Evolutionary conservation across 2,888 invertebrate species (phyloP).

Genomic region (Synergus gifuensis): DNA sequence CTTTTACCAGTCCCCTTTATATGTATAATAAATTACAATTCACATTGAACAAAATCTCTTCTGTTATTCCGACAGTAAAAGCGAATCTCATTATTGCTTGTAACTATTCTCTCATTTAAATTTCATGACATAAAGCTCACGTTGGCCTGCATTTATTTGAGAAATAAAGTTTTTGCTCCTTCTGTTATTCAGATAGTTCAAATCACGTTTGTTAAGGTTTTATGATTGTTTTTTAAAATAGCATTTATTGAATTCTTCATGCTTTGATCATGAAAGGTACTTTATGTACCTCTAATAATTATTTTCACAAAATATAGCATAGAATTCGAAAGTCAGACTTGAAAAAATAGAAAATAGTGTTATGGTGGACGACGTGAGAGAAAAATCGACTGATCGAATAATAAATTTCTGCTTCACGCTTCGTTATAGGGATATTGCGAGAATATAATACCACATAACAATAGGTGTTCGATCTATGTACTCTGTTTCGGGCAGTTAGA

Average conservation of each 20-base stretch:
- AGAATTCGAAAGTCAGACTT: too few relatives aligned
- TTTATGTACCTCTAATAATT: too few relatives aligned
- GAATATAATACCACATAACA: slow-evolving; percentile 13
- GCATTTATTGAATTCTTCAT: too few relatives aligned
- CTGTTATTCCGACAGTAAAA: background rate
- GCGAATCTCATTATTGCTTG: background rate
- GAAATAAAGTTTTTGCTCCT: too few relatives aligned
- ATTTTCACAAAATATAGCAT: too few relatives aligned
- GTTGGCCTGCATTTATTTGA: too few relatives aligned
- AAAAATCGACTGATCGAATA: background rate
- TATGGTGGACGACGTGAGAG: background rate
- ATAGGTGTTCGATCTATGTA: background rate
- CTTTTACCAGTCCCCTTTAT: background rate
- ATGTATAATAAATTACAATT: background rate
- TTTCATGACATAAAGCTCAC: background rate
- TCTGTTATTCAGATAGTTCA: too few relatives aligned
- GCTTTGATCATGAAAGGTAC: too few relatives aligned
- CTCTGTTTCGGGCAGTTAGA: background rate
- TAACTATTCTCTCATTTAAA: background rate
- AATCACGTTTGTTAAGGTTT: too few relatives aligned
- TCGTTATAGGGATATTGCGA: background rate
- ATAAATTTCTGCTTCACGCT: background rate
- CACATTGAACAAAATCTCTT: background rate
- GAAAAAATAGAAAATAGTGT: too few relatives aligned
- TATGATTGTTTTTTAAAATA: too few relatives aligned